Evolutionary conservation across 2,888 invertebrate species (phyloP).

Genomic region (Cheilosia soror): DNA sequence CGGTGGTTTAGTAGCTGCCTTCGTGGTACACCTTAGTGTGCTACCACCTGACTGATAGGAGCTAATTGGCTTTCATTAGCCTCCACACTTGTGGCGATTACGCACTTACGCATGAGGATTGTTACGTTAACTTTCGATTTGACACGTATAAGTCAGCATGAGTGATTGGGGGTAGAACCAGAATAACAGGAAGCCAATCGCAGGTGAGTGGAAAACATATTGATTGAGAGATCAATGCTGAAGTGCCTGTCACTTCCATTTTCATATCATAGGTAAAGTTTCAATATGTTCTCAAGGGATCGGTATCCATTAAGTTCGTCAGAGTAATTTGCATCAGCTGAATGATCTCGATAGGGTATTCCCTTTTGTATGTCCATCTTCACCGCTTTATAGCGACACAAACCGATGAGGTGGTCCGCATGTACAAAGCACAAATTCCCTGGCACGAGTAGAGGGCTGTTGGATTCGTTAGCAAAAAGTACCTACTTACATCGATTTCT

Average conservation of each 20-base stretch:
- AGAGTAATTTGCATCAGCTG: slow-evolving; percentile 41
- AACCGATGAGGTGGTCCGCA: slow-evolving; percentile 30
- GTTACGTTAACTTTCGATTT: slow-evolving; percentile 73
- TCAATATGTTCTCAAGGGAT: slow-evolving; percentile 17
- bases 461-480: slow-evolving; percentile 60
- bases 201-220: slow-evolving; percentile 48
- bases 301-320: slow-evolving; percentile 16
- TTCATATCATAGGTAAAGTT: neutral
- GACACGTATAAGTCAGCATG: slow-evolving; percentile 72
- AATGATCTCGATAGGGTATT: slow-evolving; percentile 16
- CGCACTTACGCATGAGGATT: slow-evolving; percentile 67
- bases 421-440: slow-evolving; percentile 50
- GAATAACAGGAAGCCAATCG: slow-evolving; percentile 41
- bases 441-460: slow-evolving; percentile 32
- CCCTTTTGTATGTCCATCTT: slow-evolving; percentile 38
- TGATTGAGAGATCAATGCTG: slow-evolving; percentile 53
- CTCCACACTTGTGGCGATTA: slow-evolving; percentile 73
- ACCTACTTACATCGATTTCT: slow-evolving; percentile 43
- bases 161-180: slow-evolving; percentile 52
- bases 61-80: slow-evolving; percentile 75
- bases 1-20: slow-evolving; percentile 8
- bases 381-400: slow-evolving; percentile 15
- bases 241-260: slow-evolving; percentile 43
- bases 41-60: slow-evolving; percentile 65
- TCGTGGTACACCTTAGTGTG: slow-evolving; percentile 59